Evolutionary conservation across 1,140 invertebrate genomes (phyloP).

Genomic region (Euwallacea similis): DNA sequence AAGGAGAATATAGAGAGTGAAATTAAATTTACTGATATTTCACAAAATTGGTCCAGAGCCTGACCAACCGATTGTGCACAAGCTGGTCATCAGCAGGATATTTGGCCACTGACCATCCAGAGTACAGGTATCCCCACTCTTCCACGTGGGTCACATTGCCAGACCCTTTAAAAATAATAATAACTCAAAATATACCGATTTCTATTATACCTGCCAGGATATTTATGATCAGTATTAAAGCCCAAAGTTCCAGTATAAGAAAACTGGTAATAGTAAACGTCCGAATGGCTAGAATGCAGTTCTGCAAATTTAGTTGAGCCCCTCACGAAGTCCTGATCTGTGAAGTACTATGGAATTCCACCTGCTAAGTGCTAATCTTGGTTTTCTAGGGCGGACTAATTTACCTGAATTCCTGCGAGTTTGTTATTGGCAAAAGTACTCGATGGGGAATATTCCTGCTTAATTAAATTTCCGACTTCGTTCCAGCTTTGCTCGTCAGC

Average conservation of each 20-base stretch:
- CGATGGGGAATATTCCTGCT: conserved; percentile 31
- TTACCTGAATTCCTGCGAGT: conserved; percentile 26
- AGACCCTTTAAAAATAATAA: conserved; percentile 19
- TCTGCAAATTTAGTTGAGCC: conserved; percentile 30
- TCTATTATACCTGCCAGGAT: conserved; percentile 4
- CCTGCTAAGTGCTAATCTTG: no score
- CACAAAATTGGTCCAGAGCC: conserved; percentile 27
- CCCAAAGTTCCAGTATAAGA: conserved; percentile 39
- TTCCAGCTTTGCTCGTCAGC: not conserved
- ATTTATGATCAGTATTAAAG: conserved; percentile 11
- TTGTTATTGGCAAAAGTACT: conserved; percentile 21
- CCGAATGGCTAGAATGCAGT: conserved; percentile 35
- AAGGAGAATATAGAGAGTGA: not conserved
- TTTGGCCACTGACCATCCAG: not conserved
- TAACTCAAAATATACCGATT: not conserved
- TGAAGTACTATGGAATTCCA: conserved; percentile 26
- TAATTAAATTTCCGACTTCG: conserved; percentile 23
- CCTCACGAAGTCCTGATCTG: conserved; percentile 30
- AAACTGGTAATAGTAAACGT: conserved; percentile 44
- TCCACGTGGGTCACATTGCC: conserved; percentile 32
- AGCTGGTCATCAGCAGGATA: conserved; percentile 17
- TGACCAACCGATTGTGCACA: conserved; percentile 14
- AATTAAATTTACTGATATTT: conserved; percentile 18
- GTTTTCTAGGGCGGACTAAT: no score
- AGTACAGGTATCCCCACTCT: conserved; percentile 20